These are phyloP conservation scores for Lepidurus apus DNA, from an alignment of 1,140 invertebrate genomes.

Conservation along the genomic window DNA sequence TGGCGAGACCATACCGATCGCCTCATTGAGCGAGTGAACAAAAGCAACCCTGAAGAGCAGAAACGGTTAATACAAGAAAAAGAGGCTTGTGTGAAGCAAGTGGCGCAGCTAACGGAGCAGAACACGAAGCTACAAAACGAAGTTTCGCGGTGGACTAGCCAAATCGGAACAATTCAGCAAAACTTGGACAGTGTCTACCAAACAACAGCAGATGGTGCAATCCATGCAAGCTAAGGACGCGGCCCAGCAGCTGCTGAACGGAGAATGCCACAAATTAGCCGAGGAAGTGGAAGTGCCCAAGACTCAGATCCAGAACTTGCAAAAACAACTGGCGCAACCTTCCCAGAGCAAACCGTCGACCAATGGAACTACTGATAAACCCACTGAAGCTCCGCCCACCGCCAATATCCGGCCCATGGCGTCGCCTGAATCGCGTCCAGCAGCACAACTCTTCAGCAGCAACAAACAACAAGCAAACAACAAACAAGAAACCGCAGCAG, in stretches of 20 bases:
- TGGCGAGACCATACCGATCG: conserved; percentile 61
- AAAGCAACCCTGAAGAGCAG: conserved; percentile 86
- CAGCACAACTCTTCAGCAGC: conserved; percentile 40
- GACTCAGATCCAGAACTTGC: conserved; percentile 54
- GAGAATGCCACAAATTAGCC: conserved; percentile 50
- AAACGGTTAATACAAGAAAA: conserved; percentile 69
- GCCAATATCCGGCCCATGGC: conserved; percentile 94
- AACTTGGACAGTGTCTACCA: background rate
- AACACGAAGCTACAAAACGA: conserved; percentile 43
- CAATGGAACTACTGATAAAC: conserved; percentile 52
- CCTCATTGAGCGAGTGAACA: conserved; percentile 83
- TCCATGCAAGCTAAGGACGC: conserved; percentile 23
- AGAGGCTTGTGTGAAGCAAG: conserved; percentile 65
- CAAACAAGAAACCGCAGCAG: too few species aligned
- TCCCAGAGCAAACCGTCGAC: conserved; percentile 33
- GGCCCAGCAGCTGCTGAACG: conserved; percentile 37
- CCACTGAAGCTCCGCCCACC: conserved; percentile 67
- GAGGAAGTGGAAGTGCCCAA: conserved; percentile 57
- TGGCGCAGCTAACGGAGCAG: conserved; percentile 47
- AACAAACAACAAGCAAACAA: too few species aligned
- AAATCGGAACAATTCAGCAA: conserved; percentile 35
- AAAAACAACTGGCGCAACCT: conserved; percentile 42
- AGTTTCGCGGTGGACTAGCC: conserved; percentile 34
- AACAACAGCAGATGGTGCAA: conserved; percentile 25
- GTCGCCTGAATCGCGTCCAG: conserved; percentile 50